Percentiles rank a stretch among this genome's conserved stretches.
Evolutionary conservation across 1,140 invertebrate genomes (phyloP).

Genomic region (Glossosoma conforme): DNA sequence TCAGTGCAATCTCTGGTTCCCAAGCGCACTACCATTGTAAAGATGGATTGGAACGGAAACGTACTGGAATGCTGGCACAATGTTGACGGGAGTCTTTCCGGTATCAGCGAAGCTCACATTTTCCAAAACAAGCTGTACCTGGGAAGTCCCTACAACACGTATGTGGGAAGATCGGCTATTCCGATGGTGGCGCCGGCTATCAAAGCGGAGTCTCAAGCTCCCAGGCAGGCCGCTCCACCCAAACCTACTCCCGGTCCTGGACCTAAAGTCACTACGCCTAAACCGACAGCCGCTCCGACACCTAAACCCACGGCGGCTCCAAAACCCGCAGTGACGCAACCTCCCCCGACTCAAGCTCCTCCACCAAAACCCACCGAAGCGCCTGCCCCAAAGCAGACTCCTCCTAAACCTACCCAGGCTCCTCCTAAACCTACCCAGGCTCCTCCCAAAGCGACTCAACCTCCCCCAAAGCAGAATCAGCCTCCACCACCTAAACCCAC

Average conservation of each 20-base stretch:
- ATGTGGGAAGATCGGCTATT: slow-evolving; percentile 55
- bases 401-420: slow-evolving; percentile 17
- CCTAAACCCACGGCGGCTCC: slow-evolving; percentile 29
- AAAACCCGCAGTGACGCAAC: slow-evolving; percentile 29
- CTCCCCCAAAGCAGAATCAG: slow-evolving; percentile 26
- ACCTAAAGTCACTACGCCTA: slow-evolving; percentile 23
- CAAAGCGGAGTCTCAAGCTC: slow-evolving; percentile 40
- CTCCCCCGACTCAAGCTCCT: slow-evolving; percentile 28
- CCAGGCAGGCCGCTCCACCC: slow-evolving; percentile 12
- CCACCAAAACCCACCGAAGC: slow-evolving; percentile 21
- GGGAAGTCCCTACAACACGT: slow-evolving; percentile 65
- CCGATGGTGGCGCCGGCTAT: slow-evolving; percentile 50
- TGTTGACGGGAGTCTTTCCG: slow-evolving; percentile 43
- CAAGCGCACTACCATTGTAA: slow-evolving; percentile 49
- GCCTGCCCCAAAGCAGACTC: slow-evolving; percentile 28
- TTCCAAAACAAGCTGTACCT: slow-evolving; percentile 49
- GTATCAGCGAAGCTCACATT: slow-evolving; percentile 59
- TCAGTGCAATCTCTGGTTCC: slow-evolving; percentile 34
- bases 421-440: slow-evolving; percentile 27
- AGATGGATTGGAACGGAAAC: slow-evolving; percentile 61
- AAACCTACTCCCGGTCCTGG: slow-evolving; percentile 27
- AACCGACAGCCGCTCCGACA: slow-evolving; percentile 27
- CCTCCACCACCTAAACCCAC: slow-evolving; percentile 22
- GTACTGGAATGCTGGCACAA: slow-evolving; percentile 58
- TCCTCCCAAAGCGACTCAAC: slow-evolving; percentile 22